A percentile compares a stretch with the other conserved stretches of the same genome.
These are phyloP conservation scores for Umimayanthus kanabou DNA, from an alignment of 92 coral and sea anemone species.

Conservation along the genomic window DNA sequence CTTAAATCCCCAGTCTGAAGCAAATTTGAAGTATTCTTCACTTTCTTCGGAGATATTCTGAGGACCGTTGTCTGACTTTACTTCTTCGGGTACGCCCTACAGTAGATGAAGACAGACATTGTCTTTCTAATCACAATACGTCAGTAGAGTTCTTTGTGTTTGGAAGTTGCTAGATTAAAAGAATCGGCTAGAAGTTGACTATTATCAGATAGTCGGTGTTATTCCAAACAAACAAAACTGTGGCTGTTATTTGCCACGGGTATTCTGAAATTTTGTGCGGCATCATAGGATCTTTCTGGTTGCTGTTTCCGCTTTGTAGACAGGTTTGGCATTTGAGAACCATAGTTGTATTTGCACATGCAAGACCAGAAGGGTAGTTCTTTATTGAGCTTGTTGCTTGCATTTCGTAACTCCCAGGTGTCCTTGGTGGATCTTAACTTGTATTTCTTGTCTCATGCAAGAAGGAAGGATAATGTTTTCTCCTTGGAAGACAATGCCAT, in stretches of 20 bases:
- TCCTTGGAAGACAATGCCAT: no score
- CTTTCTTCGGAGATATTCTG: neutral
- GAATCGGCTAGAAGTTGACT: constrained; percentile 33
- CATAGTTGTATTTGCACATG: constrained; percentile 37
- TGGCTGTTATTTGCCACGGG: constrained; percentile 38
- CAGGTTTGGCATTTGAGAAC: constrained; percentile 8
- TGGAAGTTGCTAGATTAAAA: neutral
- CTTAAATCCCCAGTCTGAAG: constrained; percentile 31
- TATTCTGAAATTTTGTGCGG: constrained; percentile 41
- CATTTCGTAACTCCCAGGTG: constrained; percentile 46
- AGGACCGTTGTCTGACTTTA: constrained; percentile 33
- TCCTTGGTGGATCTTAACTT: constrained; percentile 40
- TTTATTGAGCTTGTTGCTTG: constrained; percentile 26
- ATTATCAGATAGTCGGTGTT: constrained; percentile 10
- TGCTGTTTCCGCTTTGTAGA: no score
- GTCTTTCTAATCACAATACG: constrained; percentile 20
- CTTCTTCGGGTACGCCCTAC: constrained; percentile 21
- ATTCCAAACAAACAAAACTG: constrained; percentile 28
- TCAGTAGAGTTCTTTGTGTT: neutral
- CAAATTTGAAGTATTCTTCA: constrained; percentile 2
- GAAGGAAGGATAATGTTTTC: no score
- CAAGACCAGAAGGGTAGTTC: constrained; percentile 43
- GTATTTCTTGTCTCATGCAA: no score
- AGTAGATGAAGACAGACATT: constrained; percentile 4
- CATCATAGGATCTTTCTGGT: constrained; percentile 25